Evolutionary conservation across 2,113 vertebrate genomes (phyloP), one percentile per base, ranked within the genome.

Genomic region (Cynocephalus volans): DNA sequence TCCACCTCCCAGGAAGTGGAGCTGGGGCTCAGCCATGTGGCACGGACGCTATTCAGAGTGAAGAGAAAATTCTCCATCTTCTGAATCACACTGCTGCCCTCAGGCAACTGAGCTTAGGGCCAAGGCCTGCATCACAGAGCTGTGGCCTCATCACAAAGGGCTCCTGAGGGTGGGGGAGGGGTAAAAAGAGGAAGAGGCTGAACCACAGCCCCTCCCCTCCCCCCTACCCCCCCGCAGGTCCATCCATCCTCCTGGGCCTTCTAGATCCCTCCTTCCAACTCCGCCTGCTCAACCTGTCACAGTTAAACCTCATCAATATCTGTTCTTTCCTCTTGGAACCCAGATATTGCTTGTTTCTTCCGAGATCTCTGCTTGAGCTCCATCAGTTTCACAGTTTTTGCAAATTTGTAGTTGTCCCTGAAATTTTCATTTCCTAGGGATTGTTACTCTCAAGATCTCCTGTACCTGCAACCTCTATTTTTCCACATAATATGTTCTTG

Each of bases 141-240:
- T 26, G 8, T 52, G 62, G 17, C 19, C 24, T 60, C 14, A 60
- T 56, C 45, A 13, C 6, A 92, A n/a, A 92, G 77, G 83, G 28
- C 45, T 72, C 45, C 56, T 64, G 88, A 21, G 67, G 75, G n/a
- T 0, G 9, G 36, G n/a, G 65, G 69, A 41, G 41, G 41, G 69
- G 19, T 45, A 5, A 19, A 18, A 62, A 79, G 41, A 58, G 21
- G 45, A 69, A 26, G n/a, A 33, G 73, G 23, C 28, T 36, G 17
- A 24, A 54, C 14, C 4, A 67, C 4, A 9, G 24, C 36, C 48
- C 69, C 26, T 12, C 50, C 50, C 36, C 72, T 64, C 50, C 41
- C 48, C n/a, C 21, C 7, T 3, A 50, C 24, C 8, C 0, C n/a
- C n/a, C 4, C 45, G 26, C 1, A 3, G 8, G 0, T 1, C 23